phyloP scores from a whole-genome alignment of 1,140 invertebrate genomes.

The Drosophila pseudoananassae region DNA sequence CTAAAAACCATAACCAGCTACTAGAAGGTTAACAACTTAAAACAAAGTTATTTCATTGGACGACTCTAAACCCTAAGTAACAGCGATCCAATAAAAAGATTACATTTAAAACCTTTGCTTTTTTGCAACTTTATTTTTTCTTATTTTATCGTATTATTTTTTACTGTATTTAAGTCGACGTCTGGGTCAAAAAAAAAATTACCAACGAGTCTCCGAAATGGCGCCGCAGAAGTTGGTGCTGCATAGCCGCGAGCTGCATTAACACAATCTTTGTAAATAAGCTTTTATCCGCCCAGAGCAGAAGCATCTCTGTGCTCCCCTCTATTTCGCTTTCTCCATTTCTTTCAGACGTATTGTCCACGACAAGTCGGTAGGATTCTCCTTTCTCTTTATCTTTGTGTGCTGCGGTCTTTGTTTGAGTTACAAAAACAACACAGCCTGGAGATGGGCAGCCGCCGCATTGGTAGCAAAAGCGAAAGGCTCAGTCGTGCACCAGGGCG shows the following conservation, averaged over 20 bases:
- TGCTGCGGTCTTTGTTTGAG: conserved; percentile 57
- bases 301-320: conserved; percentile 13
- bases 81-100: background rate
- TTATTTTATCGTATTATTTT: conserved; percentile 13
- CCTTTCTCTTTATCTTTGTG: conserved; percentile 55
- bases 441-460: conserved; percentile 24
- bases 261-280: conserved; percentile 78
- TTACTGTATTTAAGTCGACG: conserved; percentile 3
- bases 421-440: conserved; percentile 37
- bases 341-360: conserved; percentile 59
- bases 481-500: conserved; percentile 60
- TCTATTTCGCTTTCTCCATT: conserved; percentile 1
- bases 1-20: no score
- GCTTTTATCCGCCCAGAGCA: conserved; percentile 64
- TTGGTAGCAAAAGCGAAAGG: conserved; percentile 44
- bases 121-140: background rate
- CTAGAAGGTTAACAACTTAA: no score
- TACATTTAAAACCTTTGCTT: background rate
- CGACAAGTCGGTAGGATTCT: conserved; percentile 37
- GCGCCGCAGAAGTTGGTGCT: conserved; percentile 68
- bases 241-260: conserved; percentile 76
- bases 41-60: background rate
- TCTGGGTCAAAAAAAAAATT: conserved; percentile 44
- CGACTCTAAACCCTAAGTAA: background rate
- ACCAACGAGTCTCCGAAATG: conserved; percentile 41